These are phyloP conservation scores for Xestia rhomboidea DNA, from an alignment of 2,888 invertebrate genomes.

Conservation along the genomic window DNA sequence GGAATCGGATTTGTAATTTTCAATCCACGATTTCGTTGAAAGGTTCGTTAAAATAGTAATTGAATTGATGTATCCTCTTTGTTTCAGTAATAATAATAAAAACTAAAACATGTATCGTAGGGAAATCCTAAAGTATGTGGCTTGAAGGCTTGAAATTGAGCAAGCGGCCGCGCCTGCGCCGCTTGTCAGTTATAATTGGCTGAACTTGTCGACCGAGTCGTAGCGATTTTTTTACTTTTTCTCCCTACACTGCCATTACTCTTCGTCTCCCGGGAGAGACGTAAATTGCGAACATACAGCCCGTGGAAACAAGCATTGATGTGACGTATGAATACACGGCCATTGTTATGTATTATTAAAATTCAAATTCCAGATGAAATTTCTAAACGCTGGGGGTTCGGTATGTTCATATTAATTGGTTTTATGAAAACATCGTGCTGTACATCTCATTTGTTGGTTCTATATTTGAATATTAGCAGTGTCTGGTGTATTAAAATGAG, in stretches of 20 bases:
- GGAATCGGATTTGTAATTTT: constrained; percentile 22
- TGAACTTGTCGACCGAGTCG: constrained; percentile 89
- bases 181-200: constrained; percentile 91
- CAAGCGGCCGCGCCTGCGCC: constrained; percentile 84
- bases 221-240: constrained; percentile 84
- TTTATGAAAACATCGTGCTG: constrained; percentile 62
- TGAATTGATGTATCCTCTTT: constrained; percentile 55
- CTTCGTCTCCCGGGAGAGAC: constrained; percentile 89
- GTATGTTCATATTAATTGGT: constrained; percentile 57
- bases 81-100: constrained; percentile 50
- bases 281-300: constrained; percentile 87
- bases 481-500: constrained; percentile 59
- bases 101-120: constrained; percentile 60
- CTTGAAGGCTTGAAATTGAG: constrained; percentile 84
- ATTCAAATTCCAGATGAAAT: constrained; percentile 82
- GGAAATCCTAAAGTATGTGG: constrained; percentile 70
- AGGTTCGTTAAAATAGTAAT: constrained; percentile 64
- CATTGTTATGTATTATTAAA: constrained; percentile 86
- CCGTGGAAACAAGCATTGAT: constrained; percentile 87
- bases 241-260: constrained; percentile 87
- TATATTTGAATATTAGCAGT: constrained; percentile 51
- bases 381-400: constrained; percentile 70
- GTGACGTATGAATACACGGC: constrained; percentile 88
- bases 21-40: constrained; percentile 41
- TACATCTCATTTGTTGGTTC: constrained; percentile 52